Conservation (phyloP, 2,113 vertebrate genomes). For the Cairina moschata region DNA sequence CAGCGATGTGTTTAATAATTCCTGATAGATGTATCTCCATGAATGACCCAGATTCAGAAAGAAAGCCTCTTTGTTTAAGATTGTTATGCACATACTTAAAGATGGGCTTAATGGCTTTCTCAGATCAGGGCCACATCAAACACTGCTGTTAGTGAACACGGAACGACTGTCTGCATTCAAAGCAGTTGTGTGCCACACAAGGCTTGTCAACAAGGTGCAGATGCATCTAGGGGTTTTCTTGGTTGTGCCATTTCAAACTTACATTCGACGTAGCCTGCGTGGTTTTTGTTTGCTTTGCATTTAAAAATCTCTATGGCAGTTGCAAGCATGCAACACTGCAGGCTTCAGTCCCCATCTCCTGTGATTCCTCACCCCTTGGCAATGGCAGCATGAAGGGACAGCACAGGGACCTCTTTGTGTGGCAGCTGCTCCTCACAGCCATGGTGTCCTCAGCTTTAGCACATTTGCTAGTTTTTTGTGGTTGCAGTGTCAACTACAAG, state of each 20-base stretch:
- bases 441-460: conserved; percentile 20
- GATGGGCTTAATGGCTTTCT: conserved; percentile 43
- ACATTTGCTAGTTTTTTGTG: background rate
- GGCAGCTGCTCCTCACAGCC: background rate
- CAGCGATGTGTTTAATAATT: conserved; percentile 29
- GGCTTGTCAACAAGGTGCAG: background rate
- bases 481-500: conserved; percentile 14
- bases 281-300: background rate
- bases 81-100: conserved; percentile 60
- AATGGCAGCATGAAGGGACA: background rate
- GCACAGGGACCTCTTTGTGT: background rate
- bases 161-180: background rate
- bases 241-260: background rate
- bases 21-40: background rate
- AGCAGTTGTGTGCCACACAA: background rate
- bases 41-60: conserved; percentile 54
- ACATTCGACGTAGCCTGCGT: background rate
- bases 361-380: background rate
- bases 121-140: conserved; percentile 50
- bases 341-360: background rate
- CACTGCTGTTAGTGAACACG: background rate
- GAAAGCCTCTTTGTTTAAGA: conserved; percentile 55
- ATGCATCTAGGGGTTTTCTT: conserved; percentile 33
- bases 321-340: background rate
- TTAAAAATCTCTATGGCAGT: background rate